A percentile compares a stretch with the other conserved stretches of the same genome.
Evolutionary conservation across 2,797 vertebrate genomes (phyloP).

Genomic region (Simalia tracyae): DNA sequence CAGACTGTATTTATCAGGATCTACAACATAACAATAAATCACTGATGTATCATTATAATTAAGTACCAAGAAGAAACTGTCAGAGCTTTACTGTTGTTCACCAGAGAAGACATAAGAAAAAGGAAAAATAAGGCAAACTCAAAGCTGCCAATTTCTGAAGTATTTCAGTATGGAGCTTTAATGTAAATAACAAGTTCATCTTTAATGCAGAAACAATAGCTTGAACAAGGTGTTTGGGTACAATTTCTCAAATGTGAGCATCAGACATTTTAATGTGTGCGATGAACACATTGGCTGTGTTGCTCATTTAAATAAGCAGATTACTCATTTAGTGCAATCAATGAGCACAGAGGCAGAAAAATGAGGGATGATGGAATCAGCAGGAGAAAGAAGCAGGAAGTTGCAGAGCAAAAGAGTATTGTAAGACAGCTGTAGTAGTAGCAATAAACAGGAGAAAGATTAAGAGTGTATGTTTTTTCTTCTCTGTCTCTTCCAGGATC

Average conservation of each 20-base stretch:
- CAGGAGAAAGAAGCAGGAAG: background rate
- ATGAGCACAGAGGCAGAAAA: background rate
- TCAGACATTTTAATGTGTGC: background rate
- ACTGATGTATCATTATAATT: conserved; percentile 70
- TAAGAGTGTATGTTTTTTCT: background rate
- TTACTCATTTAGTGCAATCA: background rate
- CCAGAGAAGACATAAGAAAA: conserved; percentile 44
- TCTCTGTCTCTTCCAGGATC: background rate
- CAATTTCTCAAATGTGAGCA: background rate
- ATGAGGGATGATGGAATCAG: no score
- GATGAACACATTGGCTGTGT: background rate
- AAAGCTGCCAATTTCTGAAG: conserved; percentile 48
- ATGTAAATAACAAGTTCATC: background rate
- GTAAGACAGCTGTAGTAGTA: background rate
- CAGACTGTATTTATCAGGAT: conserved; percentile 62
- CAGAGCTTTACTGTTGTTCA: conserved; percentile 52
- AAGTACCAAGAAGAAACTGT: conserved; percentile 66
- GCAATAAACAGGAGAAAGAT: background rate
- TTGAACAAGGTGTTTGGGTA: background rate
- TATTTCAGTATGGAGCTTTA: conserved; percentile 22
- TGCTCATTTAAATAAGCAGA: background rate
- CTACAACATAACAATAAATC: conserved; percentile 60
- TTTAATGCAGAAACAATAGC: background rate
- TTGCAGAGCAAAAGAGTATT: background rate
- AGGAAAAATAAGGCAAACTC: conserved; percentile 51